A percentile compares a stretch with the other conserved stretches of the same genome.
Evolutionary conservation across 1,140 invertebrate genomes (phyloP).

Genomic region (Odontomachus brunneus): DNA sequence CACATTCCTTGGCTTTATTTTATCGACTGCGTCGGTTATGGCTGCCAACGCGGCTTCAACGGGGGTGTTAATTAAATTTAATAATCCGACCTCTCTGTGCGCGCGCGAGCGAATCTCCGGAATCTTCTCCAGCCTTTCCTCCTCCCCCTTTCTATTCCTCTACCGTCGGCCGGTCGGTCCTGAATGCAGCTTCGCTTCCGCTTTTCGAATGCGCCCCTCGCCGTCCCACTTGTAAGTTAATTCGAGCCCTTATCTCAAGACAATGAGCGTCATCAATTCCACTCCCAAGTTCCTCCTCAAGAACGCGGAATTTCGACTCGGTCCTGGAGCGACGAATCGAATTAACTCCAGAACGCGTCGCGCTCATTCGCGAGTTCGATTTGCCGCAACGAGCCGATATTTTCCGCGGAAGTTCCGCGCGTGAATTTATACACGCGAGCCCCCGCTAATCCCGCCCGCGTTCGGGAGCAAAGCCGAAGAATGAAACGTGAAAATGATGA

Average conservation of each 20-base stretch:
- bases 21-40: not conserved
- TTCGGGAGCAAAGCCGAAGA: too few relatives aligned
- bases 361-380: not conserved
- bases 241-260: slow-evolving; percentile 44
- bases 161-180: too few relatives aligned
- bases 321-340: not conserved
- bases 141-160: too few relatives aligned
- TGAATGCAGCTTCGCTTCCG: not conserved
- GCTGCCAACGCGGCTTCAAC: slow-evolving; percentile 11
- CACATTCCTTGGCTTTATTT: slow-evolving; percentile 26
- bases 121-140: slow-evolving; percentile 21
- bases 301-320: slow-evolving; percentile 45
- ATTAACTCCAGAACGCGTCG: slow-evolving; percentile 24
- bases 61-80: slow-evolving; percentile 52
- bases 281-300: slow-evolving; percentile 49
- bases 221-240: slow-evolving; percentile 42
- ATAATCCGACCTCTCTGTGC: slow-evolving; percentile 52
- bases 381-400: not conserved
- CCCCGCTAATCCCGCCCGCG: too few relatives aligned
- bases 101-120: slow-evolving; percentile 39
- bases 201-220: slow-evolving; percentile 21
- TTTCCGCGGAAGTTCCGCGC: not conserved
- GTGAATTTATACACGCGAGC: not conserved
- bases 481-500: too few relatives aligned
- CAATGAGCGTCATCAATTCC: slow-evolving; percentile 48